A percentile compares a stretch with the other conserved stretches of the same genome.
phyloP scores from a whole-genome alignment of 1,140 invertebrate species.

The Pollicipes pollicipes region DNA sequence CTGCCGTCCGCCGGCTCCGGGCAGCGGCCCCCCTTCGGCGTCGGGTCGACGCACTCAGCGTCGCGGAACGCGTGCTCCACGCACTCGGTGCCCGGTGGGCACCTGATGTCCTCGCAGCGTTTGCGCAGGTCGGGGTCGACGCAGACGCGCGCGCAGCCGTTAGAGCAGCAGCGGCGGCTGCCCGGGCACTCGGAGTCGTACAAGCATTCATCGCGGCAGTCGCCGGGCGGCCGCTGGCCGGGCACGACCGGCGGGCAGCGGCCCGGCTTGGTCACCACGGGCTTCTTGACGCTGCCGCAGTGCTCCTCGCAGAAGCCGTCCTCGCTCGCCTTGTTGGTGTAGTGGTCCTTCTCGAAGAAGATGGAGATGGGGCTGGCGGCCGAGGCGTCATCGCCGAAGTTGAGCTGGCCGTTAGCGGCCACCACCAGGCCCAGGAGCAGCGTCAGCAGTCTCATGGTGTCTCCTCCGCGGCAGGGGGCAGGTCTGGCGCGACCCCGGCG shows the following conservation, averaged over 20 bases:
- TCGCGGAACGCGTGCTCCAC: background rate
- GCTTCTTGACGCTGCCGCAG: background rate
- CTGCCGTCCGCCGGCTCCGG: background rate
- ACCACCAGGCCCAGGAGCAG: no score
- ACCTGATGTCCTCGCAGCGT: background rate
- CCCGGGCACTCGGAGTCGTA: background rate
- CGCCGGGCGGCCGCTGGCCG: background rate
- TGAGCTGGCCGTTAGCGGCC: no score
- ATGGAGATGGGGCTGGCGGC: background rate
- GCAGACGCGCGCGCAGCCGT: background rate
- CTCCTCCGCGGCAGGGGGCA: no score
- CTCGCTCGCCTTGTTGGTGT: background rate
- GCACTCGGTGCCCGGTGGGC: background rate
- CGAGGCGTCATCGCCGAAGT: no score
- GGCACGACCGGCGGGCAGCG: background rate
- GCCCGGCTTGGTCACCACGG: background rate
- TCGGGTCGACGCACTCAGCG: background rate
- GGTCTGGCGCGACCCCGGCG: no score
- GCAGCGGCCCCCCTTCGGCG: background rate
- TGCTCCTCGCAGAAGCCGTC: background rate
- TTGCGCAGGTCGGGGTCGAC: background rate
- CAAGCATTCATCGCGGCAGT: background rate
- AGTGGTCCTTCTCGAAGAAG: constrained; percentile 3
- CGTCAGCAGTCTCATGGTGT: no score
- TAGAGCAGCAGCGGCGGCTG: background rate